A percentile compares a stretch with the other conserved stretches of the same genome.
phyloP scores from a whole-genome alignment of 2,797 vertebrate genomes.

The Coccyzus lansbergi region DNA sequence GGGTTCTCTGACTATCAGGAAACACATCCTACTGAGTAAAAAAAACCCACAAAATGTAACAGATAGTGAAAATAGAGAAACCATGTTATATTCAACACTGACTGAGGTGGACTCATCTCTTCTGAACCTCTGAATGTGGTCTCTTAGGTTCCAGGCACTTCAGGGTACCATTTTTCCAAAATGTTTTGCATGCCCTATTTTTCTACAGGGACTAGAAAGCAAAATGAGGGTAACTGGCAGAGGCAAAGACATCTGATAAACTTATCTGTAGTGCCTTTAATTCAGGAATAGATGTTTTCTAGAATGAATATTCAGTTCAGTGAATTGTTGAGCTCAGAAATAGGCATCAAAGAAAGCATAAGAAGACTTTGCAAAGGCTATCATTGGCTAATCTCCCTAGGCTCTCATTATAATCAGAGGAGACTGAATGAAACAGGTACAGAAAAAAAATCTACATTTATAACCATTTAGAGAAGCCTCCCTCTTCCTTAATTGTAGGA shows the following conservation, averaged over 20 bases:
- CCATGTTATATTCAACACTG: background rate
- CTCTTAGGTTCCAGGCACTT: background rate
- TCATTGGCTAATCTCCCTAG: background rate
- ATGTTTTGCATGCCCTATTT: background rate
- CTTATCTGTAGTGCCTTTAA: background rate
- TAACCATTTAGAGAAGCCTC: rapidly evolving
- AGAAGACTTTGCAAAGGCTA: background rate
- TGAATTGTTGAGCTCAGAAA: background rate
- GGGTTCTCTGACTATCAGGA: background rate
- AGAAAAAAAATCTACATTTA: background rate
- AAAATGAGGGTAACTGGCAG: background rate
- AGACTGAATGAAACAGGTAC: background rate
- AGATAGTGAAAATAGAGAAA: background rate
- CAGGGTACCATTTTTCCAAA: background rate
- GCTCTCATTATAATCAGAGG: background rate
- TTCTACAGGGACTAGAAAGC: background rate
- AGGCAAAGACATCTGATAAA: background rate
- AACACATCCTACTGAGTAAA: background rate
- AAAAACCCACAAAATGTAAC: background rate
- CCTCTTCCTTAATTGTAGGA: background rate
- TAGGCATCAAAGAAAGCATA: background rate
- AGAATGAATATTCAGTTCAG: background rate
- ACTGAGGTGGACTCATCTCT: background rate
- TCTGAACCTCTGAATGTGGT: background rate
- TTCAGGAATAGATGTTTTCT: background rate